Evolutionary conservation across 2,113 vertebrate genomes (phyloP), one percentile per base, ranked within the genome.

Genomic region (Psettodes erumei): DNA sequence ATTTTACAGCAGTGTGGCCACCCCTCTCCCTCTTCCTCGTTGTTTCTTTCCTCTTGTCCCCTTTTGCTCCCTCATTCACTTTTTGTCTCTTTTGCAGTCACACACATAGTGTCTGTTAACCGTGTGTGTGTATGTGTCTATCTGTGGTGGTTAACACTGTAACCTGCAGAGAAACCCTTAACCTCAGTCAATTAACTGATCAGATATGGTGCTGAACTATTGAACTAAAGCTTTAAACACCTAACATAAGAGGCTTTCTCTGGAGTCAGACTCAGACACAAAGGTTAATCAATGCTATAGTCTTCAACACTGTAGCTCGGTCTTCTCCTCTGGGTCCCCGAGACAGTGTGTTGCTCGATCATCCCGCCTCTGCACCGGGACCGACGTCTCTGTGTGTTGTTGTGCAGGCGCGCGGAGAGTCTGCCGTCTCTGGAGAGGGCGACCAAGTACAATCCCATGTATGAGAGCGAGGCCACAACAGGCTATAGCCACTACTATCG

Each of bases 371-470:
- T 13, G 30, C 3, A 1, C 0, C 50, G 15, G 27, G 19, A 45
- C 40, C 55, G 6, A 69, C n/a, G 58, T 76, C 16, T 70, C 16
- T 69, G 25, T 56, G 2, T 75, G 23, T 73, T 30, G 40, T 71
- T 33, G 40, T n/a, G 12, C 89, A 97, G 96, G 80, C 92, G 91
- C 68, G 89, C 90, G 7, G 96, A 97, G 78, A 97, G 94, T 80
- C 86, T 96, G 30, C 94, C 95, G 0, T 96, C 96, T 30, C 77
- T 96, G 69, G 97, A 99, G 89, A 93, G 94, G 37, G 96, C 95
- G 27, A 95, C 96, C 71, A 98, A 98, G 87, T 96, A 96, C 90
- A 97, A 98, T 83, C 96, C 95, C 5, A 94, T 94, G 92, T 98
- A 94, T 23, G 96, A 97, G 82, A 96, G 96, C 32, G 96, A 96